Evolutionary conservation across 2,113 vertebrate species (phyloP), one percentile per base, ranked within the genome.

Genomic region (Oncorhynchus tshawytscha): DNA sequence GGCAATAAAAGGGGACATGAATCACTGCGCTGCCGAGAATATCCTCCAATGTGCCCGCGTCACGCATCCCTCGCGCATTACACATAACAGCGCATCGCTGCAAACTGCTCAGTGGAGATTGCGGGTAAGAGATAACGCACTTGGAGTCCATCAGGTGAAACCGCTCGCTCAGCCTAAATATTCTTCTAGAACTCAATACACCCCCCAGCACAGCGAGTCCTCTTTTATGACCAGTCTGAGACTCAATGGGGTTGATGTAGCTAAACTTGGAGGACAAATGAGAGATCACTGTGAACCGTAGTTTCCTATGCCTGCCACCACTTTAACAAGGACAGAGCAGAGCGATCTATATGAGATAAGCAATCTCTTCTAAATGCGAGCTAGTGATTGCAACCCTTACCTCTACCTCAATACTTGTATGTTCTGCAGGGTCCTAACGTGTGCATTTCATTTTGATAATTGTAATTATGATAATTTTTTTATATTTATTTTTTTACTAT

Each of bases 391-490:
- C 85, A 87, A 89, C 90, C 88, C 88, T 86, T 84, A 5, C 74
- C 64, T 85, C 90, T 86, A 88, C 90, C 89, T 88, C 87, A 80
- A 84, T 87, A 86, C 88, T 87, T 60, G 80, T 76, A 78, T 88
- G 85, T 88, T 87, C 92, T 91, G 91, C 93, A 89, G 92, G 93
- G 94, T 94, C 94, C 93, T 94, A 94, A 91, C 87, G 92, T 89
- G 66, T 12, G 74, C 74, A 68, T 16, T 45, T 68, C 1, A 7
- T 34, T 34, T 8, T 34, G 34, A 34, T 34, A 72, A 24, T 69
- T 48, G 9, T 45, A 11, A 45, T 45, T 12, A 45, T 45, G 9
- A 39, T 39, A 9, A 0, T 9, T 39, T 0, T 39, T 39, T 2
- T 39, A n/a, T 9, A 0, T 39, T 39, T 0, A 2, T 9, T 39